Evolutionary conservation across 2,113 vertebrate genomes (phyloP).

Genomic region (Tragelaphus imberbis): DNA sequence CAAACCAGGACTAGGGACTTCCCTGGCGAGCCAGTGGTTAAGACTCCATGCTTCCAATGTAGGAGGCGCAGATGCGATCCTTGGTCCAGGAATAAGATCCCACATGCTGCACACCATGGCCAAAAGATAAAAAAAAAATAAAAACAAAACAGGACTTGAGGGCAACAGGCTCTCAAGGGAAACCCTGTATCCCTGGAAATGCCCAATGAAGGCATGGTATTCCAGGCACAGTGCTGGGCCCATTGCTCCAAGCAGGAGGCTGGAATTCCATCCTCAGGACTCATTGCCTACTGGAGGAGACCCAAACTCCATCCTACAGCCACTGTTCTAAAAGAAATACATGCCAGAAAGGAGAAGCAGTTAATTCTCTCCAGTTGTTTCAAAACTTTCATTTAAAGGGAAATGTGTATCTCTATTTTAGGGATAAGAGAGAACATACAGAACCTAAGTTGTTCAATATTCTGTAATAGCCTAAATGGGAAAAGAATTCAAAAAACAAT

Average conservation of each 20-base stretch:
- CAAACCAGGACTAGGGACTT: background rate
- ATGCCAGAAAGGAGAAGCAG: background rate
- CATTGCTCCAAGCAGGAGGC: background rate
- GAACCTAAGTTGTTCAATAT: background rate
- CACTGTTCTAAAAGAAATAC: background rate
- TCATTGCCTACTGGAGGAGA: background rate
- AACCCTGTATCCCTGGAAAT: background rate
- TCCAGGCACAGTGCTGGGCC: background rate
- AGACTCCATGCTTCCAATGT: background rate
- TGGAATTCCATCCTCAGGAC: background rate
- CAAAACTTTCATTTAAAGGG: background rate
- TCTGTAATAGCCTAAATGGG: background rate
- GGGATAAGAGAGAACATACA: background rate
- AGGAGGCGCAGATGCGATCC: fast-evolving
- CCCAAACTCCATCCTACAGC: background rate
- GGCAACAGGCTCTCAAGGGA: background rate
- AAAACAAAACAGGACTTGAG: background rate
- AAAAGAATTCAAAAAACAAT: background rate
- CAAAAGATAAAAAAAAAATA: background rate
- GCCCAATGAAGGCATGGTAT: background rate
- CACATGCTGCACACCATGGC: background rate
- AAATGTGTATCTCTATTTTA: background rate
- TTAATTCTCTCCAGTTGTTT: background rate
- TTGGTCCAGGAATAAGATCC: background rate
- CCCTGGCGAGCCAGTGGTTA: background rate